Conservation (phyloP, 2,113 vertebrate genomes). For the Dendropsophus ebraccatus region DNA sequence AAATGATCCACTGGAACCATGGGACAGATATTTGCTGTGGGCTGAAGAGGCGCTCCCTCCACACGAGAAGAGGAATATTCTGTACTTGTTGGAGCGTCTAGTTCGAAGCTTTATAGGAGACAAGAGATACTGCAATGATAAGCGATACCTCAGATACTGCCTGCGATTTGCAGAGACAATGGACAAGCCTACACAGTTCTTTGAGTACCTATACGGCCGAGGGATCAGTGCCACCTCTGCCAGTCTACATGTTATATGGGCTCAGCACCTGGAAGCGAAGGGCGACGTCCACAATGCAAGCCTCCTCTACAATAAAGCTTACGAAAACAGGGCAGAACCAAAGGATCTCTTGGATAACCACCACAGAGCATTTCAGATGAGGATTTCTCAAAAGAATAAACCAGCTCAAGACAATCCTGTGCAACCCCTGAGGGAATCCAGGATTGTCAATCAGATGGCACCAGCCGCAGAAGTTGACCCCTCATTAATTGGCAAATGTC, state of each 20-base stretch:
- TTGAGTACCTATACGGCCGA: conserved; percentile 71
- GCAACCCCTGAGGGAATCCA: conserved; percentile 71
- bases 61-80: conserved; percentile 63
- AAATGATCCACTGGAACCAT: conserved; percentile 83
- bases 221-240: conserved; percentile 77
- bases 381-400: conserved; percentile 11
- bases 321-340: conserved; percentile 80
- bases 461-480: conserved; percentile 58
- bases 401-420: conserved; percentile 57
- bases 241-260: conserved; percentile 80
- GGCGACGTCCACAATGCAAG: conserved; percentile 71
- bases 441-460: conserved; percentile 72
- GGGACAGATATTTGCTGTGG: conserved; percentile 85
- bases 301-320: conserved; percentile 73
- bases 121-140: conserved; percentile 79
- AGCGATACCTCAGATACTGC: conserved; percentile 82
- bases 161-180: conserved; percentile 79
- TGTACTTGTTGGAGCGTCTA: conserved; percentile 76
- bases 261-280: conserved; percentile 72
- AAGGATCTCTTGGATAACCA: conserved; percentile 72
- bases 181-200: conserved; percentile 73
- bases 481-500: conserved; percentile 59
- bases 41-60: conserved; percentile 71
- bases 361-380: conserved; percentile 63
- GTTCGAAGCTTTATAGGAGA: conserved; percentile 78